These are phyloP conservation scores for Yasuhikotakia modesta DNA, from an alignment of 2,797 vertebrate species.

Conservation along the genomic window DNA sequence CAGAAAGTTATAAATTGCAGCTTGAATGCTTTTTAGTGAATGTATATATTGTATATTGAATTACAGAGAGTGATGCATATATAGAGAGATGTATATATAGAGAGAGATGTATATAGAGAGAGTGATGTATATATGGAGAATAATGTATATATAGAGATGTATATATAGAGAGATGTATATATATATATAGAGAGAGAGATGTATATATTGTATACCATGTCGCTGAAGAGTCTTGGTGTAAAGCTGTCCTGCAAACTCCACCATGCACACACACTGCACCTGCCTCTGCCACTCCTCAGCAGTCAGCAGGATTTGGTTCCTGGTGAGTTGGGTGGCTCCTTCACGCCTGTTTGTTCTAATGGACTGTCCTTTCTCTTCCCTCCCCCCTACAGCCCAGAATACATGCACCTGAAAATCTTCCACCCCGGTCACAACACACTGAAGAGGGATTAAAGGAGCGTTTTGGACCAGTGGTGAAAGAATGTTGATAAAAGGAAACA, in stretches of 20 bases:
- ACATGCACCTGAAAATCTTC: constrained; percentile 14
- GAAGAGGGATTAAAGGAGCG: constrained; percentile 26
- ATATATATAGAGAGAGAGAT: not conserved
- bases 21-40: not conserved
- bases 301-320: constrained; percentile 45
- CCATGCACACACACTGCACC: constrained; percentile 37
- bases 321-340: not conserved
- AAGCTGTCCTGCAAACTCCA: constrained; percentile 32
- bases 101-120: not conserved
- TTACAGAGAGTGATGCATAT: not conserved
- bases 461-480: constrained; percentile 19
- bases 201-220: constrained; percentile 8
- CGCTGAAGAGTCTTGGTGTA: constrained; percentile 37
- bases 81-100: too few species aligned
- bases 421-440: constrained; percentile 39
- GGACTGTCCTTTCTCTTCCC: constrained; percentile 39
- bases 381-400: constrained; percentile 43
- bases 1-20: too few species aligned
- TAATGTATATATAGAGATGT: too few species aligned
- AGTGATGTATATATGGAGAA: not conserved
- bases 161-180: not conserved
- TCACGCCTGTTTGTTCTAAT: constrained; percentile 6
- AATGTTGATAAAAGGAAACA: constrained; percentile 35
- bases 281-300: constrained; percentile 46
- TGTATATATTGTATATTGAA: not conserved